Evolutionary conservation across 2,888 invertebrate genomes (phyloP).

Genomic region (Phyto melanocephala): DNA sequence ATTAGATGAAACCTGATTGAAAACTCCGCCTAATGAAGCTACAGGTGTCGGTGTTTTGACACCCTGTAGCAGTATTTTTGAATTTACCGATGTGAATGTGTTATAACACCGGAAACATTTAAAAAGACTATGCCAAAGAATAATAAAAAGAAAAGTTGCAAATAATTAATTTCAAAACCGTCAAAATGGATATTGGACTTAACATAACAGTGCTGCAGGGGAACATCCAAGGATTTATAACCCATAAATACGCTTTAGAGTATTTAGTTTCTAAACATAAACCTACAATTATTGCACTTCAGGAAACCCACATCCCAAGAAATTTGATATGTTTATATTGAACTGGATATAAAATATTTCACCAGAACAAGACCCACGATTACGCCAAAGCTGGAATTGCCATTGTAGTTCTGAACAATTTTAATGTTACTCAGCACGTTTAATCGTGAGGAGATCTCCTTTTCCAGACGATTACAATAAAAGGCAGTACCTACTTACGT

Average conservation of each 20-base stretch:
- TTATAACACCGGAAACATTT: background rate
- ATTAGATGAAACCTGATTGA: too few relatives aligned
- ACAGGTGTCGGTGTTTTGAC: background rate
- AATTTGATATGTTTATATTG: background rate
- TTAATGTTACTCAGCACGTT: too few relatives aligned
- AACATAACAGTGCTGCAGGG: conserved; percentile 13
- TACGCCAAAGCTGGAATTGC: too few relatives aligned
- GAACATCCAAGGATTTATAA: conserved; percentile 3
- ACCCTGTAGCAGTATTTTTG: background rate
- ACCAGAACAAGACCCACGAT: background rate
- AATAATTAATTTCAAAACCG: background rate
- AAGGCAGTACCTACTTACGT: too few relatives aligned
- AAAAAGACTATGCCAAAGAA: background rate
- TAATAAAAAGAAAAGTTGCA: background rate
- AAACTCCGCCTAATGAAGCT: background rate
- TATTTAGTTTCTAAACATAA: conserved; percentile 5
- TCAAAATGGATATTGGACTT: conserved; percentile 9
- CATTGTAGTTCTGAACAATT: too few relatives aligned
- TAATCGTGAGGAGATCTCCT: too few relatives aligned
- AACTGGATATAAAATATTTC: background rate
- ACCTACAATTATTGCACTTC: background rate
- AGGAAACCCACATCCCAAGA: background rate
- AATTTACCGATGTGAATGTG: background rate
- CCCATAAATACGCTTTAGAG: conserved; percentile 7
- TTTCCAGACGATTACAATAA: too few relatives aligned